These are phyloP conservation scores for Eclectus roratus DNA, from an alignment of 2,113 vertebrate genomes.

Conservation along the genomic window DNA sequence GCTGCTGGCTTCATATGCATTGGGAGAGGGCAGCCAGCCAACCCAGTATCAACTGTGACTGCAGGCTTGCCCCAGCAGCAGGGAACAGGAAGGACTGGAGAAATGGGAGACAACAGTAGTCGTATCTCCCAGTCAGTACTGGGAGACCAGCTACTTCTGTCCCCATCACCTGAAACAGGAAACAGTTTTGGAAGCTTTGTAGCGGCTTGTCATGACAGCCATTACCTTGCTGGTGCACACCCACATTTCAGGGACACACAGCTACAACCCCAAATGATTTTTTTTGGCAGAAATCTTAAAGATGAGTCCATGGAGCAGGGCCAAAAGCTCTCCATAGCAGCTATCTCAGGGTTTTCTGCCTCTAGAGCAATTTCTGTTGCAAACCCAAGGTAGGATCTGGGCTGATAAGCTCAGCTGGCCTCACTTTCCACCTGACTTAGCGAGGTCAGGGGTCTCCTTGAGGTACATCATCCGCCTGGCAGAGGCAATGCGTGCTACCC, in stretches of 20 bases:
- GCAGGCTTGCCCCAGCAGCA: background rate
- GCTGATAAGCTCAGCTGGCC: background rate
- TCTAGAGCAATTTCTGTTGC: background rate
- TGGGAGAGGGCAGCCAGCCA: slow-evolving; percentile 12
- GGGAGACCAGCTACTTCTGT: background rate
- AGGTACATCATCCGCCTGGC: background rate
- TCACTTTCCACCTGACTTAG: background rate
- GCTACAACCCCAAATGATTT: background rate
- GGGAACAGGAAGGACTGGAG: background rate
- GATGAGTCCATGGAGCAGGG: background rate
- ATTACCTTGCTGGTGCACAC: background rate
- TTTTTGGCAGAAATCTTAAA: background rate
- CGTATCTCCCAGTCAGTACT: background rate
- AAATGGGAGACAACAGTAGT: background rate
- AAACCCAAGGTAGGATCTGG: background rate
- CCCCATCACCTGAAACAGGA: background rate
- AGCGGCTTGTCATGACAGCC: background rate
- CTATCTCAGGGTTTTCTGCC: background rate
- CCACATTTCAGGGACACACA: background rate
- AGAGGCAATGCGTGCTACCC: accelerated
- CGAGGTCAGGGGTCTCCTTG: background rate
- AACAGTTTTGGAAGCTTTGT: background rate
- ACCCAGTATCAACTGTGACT: background rate
- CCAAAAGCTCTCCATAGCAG: background rate
- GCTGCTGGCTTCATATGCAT: background rate